Evolutionary conservation across 2,888 invertebrate species (phyloP), one percentile per base, ranked within the genome.

Genomic region (Cylindroiulus punctatus): DNA sequence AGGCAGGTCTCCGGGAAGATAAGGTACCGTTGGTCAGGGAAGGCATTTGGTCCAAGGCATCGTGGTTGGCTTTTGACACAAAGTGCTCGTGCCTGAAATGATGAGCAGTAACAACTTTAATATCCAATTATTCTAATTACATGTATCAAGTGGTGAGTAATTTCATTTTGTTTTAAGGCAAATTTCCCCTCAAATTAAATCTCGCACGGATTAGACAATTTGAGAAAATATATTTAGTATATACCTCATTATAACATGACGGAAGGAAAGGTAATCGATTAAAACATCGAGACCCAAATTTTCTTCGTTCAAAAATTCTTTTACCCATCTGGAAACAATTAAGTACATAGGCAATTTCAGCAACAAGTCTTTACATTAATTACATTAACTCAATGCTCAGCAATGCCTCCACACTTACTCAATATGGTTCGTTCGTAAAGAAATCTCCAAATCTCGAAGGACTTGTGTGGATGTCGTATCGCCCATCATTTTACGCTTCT

Each of bases 391-490:
- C 19, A 42, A 84, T 84, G 22, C 57, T 57, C n/a, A 57, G 36
- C 19, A 7, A n/a, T n/a, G 3, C 8, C 19, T 57, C n/a, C 57
- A 88, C 89, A 93, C 96, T 94, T 92, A 97, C 97, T 99, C 99
- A 91, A 99, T 99, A 92, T 98, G 97, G 93, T 99, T 99, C 88
- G 99, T 99, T 90, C 99, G 94, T 90, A 99, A 92, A 83, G 98
- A 99, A 91, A 99, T 99, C 93, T 99, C 99, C 91, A 99, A 93
- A 93, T 99, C 98, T 90, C 98, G 94, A 88, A 99, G 93, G 89
- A 99, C 98, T 93, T 98, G 98, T 83, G 99, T 99, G 87, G 99
- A 99, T 88, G 98, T 98, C 85, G 98, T 96, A 91, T 98, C 98
- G 87, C 97, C 97, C 88, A 98, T 96, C 94, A 97, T 96, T 93